phyloP scores from a whole-genome alignment of 2,888 invertebrate genomes.

The Orchestes rusci region DNA sequence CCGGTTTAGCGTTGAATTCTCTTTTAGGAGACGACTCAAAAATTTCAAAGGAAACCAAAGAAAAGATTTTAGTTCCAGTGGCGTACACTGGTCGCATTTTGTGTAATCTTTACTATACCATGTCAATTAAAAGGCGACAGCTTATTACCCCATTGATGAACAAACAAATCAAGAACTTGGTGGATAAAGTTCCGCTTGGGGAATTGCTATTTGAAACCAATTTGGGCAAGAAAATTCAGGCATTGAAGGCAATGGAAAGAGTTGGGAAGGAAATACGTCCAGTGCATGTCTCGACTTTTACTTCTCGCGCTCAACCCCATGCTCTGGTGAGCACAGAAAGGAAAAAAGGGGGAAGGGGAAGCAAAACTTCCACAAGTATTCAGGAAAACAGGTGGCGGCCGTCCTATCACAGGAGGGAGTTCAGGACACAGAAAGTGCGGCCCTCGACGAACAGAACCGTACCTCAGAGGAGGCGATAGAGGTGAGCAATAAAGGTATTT shows the following conservation, averaged over 20 bases:
- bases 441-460: not conserved
- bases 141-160: not conserved
- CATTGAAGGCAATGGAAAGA: not conserved
- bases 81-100: not conserved
- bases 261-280: too few relatives aligned
- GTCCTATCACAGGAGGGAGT: constrained; percentile 3
- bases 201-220: not conserved
- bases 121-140: not conserved
- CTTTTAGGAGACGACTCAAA: too few relatives aligned
- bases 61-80: too few relatives aligned
- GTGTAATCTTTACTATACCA: not conserved
- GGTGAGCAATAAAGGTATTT: not conserved
- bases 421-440: constrained; percentile 1
- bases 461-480: constrained; percentile 3
- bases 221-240: not conserved
- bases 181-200: not conserved
- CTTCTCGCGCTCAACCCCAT: constrained; percentile 1
- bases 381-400: constrained; percentile 5
- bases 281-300: not conserved
- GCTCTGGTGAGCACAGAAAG: not conserved
- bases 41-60: too few relatives aligned
- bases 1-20: too few relatives aligned
- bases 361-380: constrained; percentile 1
- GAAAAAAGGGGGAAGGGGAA: constrained; percentile 3
- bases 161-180: not conserved